Evolutionary conservation across 2,888 invertebrate species (phyloP).

Genomic region (Alviniconcha strummeri): DNA sequence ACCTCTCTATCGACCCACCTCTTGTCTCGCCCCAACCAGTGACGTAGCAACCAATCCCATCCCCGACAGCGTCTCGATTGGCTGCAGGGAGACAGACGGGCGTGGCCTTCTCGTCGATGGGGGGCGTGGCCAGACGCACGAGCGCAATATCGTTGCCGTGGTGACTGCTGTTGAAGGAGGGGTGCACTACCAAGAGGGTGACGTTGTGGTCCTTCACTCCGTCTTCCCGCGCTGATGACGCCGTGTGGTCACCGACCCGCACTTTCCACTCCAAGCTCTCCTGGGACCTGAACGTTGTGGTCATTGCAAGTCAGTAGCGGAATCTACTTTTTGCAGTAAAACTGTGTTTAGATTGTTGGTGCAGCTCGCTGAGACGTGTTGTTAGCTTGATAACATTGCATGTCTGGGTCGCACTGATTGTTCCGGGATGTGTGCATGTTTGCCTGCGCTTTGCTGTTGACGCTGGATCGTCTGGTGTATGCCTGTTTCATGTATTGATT

Average conservation of each 20-base stretch:
- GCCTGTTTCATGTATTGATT: too few relatives aligned
- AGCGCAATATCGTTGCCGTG: constrained; percentile 59
- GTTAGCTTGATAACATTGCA: too few relatives aligned
- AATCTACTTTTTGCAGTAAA: background rate
- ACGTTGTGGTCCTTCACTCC: constrained; percentile 39
- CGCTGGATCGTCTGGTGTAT: too few relatives aligned
- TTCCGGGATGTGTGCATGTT: too few relatives aligned
- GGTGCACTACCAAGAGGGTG: constrained; percentile 47
- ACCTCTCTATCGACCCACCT: constrained; percentile 30
- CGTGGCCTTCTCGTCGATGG: constrained; percentile 42
- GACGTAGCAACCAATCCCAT: constrained; percentile 50
- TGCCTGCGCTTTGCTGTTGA: too few relatives aligned
- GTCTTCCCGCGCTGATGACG: background rate
- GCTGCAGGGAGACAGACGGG: constrained; percentile 50
- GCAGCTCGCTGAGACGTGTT: too few relatives aligned
- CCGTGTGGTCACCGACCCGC: constrained; percentile 44
- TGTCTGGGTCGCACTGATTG: too few relatives aligned
- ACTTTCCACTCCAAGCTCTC: constrained; percentile 46
- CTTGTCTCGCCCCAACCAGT: constrained; percentile 58
- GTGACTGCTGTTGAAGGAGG: constrained; percentile 48
- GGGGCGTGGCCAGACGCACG: constrained; percentile 48
- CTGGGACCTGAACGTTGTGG: constrained; percentile 14
- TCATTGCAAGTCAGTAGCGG: background rate
- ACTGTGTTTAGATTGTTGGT: too few relatives aligned
- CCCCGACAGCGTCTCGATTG: constrained; percentile 29